Percentiles rank a stretch among this genome's conserved stretches.
phyloP scores from a whole-genome alignment of 2,888 invertebrate species.

The Archips xylosteana region DNA sequence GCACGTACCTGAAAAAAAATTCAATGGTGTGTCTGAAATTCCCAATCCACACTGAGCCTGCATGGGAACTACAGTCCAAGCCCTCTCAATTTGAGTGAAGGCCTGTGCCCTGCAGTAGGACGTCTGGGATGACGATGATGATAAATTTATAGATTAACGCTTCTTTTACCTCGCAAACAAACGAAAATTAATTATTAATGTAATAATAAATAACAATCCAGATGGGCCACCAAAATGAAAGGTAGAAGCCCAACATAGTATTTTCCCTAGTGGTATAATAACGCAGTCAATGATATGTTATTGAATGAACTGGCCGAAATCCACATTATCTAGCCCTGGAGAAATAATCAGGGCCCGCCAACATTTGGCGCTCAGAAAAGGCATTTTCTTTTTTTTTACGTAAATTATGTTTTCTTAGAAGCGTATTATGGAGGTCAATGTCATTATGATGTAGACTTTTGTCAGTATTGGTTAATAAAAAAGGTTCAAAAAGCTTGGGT shows the following conservation, averaged over 20 bases:
- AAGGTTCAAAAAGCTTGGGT: neutral
- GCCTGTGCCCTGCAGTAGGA: too few species aligned
- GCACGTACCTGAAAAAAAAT: too few species aligned
- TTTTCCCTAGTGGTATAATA: slow-evolving; percentile 22
- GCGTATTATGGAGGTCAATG: slow-evolving; percentile 16
- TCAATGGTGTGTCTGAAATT: too few species aligned
- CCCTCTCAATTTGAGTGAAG: too few species aligned
- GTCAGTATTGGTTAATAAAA: neutral
- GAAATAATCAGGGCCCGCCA: slow-evolving; percentile 28
- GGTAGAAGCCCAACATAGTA: neutral
- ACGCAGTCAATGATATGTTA: slow-evolving; percentile 35
- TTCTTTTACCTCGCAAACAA: neutral
- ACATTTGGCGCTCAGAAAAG: slow-evolving; percentile 28
- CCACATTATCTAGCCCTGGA: slow-evolving; percentile 33
- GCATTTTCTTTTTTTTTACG: slow-evolving; percentile 15
- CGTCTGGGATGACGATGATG: too few species aligned
- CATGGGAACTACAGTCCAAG: too few species aligned
- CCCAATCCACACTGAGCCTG: too few species aligned
- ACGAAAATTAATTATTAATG: neutral
- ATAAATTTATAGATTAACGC: neutral
- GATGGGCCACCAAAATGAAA: slow-evolving; percentile 5
- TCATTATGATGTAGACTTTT: slow-evolving; percentile 14
- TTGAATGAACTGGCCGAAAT: slow-evolving; percentile 15
- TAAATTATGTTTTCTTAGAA: slow-evolving; percentile 17
- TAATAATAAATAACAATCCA: slow-evolving; percentile 4